These are phyloP conservation scores for Gnathonemus echidnorhynchus DNA, from an alignment of 2,113 vertebrate genomes.

Conservation along the genomic window DNA sequence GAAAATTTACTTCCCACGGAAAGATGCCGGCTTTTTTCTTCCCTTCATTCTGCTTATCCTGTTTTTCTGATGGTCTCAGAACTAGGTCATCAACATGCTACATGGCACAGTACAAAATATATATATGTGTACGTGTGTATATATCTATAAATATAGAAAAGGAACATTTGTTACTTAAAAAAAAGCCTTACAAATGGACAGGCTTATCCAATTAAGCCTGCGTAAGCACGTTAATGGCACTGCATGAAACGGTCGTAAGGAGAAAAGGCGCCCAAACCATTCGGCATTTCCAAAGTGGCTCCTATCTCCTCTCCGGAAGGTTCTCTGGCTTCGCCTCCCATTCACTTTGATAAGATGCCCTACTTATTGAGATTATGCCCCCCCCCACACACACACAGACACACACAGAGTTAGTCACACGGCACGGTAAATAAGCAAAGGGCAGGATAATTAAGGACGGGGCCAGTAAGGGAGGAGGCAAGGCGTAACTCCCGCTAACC, in stretches of 20 bases:
- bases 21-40: background rate
- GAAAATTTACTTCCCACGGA: conserved; percentile 3
- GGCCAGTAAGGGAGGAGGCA: background rate
- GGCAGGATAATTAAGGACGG: background rate
- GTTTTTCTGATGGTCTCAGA: conserved; percentile 6
- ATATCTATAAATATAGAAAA: background rate
- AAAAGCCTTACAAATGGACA: conserved; percentile 5
- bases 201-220: conserved; percentile 11
- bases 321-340: background rate
- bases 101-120: background rate
- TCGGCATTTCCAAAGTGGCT: background rate
- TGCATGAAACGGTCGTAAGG: background rate
- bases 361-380: conserved; percentile 15
- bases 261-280: background rate
- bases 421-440: background rate
- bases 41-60: background rate
- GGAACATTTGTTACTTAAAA: background rate
- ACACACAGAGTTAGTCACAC: background rate
- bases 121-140: background rate
- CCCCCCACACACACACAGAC: background rate
- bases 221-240: conserved; percentile 4
- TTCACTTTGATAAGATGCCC: conserved; percentile 10
- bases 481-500: background rate
- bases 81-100: conserved; percentile 22
- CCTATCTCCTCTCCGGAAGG: background rate